Evolutionary conservation across 2,113 vertebrate species (phyloP).

Genomic region (Neotoma lepida): DNA sequence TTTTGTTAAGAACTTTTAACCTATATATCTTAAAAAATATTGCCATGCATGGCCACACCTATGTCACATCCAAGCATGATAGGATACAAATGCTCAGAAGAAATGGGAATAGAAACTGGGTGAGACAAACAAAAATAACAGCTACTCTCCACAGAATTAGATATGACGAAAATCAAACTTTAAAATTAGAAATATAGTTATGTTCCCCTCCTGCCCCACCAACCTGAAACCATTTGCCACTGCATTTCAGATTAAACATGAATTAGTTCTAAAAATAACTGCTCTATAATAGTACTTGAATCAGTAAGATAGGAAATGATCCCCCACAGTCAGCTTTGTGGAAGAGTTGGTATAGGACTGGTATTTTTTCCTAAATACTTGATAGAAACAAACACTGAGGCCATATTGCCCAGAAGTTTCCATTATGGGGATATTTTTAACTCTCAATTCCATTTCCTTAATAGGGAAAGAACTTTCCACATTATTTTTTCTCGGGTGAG

Average conservation of each 20-base stretch:
- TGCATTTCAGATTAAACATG: background rate
- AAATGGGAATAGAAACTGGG: background rate
- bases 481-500: conserved; percentile 41
- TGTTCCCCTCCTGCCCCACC: background rate
- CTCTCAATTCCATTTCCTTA: conserved; percentile 39
- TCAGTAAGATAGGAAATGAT: conserved; percentile 24
- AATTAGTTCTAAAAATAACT: background rate
- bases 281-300: background rate
- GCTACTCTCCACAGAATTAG: background rate
- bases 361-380: conserved; percentile 45
- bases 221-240: background rate
- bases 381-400: background rate
- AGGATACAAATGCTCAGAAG: background rate
- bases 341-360: background rate
- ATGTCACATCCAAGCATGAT: background rate
- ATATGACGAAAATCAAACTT: background rate
- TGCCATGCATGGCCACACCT: background rate
- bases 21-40: background rate
- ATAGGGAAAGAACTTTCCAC: background rate
- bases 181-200: background rate
- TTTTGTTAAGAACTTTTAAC: conserved; percentile 1
- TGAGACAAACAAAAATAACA: background rate
- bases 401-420: conserved; percentile 6
- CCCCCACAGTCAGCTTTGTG: conserved; percentile 15
- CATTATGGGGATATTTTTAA: conserved; percentile 24